Evolutionary conservation across 1,140 invertebrate genomes (phyloP).

Genomic region (Stenopsyche tienmushanensis): DNA sequence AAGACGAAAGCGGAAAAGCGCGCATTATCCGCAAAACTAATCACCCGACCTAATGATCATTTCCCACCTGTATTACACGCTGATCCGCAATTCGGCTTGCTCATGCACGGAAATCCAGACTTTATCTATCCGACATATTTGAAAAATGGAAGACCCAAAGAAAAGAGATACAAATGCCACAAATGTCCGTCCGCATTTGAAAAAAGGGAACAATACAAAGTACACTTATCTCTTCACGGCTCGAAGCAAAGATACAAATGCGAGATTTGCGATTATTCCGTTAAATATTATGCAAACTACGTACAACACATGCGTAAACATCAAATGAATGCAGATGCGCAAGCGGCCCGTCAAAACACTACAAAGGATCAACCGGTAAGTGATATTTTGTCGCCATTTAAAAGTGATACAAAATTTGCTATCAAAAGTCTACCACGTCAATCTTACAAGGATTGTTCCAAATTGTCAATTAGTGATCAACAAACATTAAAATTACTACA

Average conservation of each 20-base stretch:
- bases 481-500: constrained; percentile 52
- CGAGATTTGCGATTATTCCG: constrained; percentile 84
- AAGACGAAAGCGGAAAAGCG: constrained; percentile 61
- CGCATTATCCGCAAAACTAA: constrained; percentile 53
- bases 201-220: constrained; percentile 80
- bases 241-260: constrained; percentile 82
- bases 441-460: constrained; percentile 50
- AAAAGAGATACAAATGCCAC: constrained; percentile 78
- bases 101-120: constrained; percentile 72
- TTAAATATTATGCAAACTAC: constrained; percentile 82
- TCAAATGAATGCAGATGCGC: constrained; percentile 67
- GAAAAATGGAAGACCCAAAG: constrained; percentile 72
- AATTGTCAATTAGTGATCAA: constrained; percentile 57
- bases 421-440: constrained; percentile 55
- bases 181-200: constrained; percentile 89
- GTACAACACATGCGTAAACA: constrained; percentile 79
- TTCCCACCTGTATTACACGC: constrained; percentile 53
- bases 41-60: constrained; percentile 55
- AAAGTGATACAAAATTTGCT: constrained; percentile 52
- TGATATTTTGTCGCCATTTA: constrained; percentile 1
- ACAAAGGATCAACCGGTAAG: constrained; percentile 27
- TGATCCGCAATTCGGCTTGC: constrained; percentile 66
- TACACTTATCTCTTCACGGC: constrained; percentile 81
- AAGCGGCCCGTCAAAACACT: constrained; percentile 56
- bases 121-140: constrained; percentile 75